Base-by-base conservation (phyloP, 2,888 invertebrate genomes). In the Athalia circularis region DNA sequence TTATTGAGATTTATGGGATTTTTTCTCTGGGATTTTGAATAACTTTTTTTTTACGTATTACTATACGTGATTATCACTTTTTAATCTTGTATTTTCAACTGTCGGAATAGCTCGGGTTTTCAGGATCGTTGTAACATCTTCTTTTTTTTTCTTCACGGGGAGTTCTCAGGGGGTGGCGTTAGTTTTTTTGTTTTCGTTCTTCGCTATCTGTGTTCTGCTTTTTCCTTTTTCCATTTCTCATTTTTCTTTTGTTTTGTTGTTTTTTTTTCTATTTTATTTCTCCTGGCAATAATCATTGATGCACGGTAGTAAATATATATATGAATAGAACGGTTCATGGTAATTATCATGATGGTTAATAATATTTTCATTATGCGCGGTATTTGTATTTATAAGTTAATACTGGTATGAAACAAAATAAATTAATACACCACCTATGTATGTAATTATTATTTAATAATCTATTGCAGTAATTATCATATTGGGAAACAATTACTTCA, bases 71-170 rank as follows among this genome's bases (percentile, higher is more conserved):
- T 29, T 29, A 29, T 29, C 2, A 29, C 29, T 29, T 29, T 29
- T 29, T 29, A 29, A 29, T 29, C 29, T 29, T 29, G 29, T 29
- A 29, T 29, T 29, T 48, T n/a, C 64, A 76, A 80, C 82, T 82
- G 82, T 80, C 62, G 82, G 83, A 82, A 70, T 80, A 81, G 83
- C 80, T 79, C 29, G 29, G 29, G 29, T 29, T 29, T 29, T 29
- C 2, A 2, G 29, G 29, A 29, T 29, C 29, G 29, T 29, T 29
- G 29, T 29, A 29, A 29, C 29, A 29, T 29, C 0, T 29, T 29
- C 2, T 29, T 29, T 29, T 29, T 29, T 29, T 29, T 29, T 29
- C 2, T 29, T 29, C 29, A 29, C 29, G 29, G 29, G 80, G 79
- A 82, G 80, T 78, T 78, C 2, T 29, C 29, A 29, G 29, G 74